Conservation (phyloP, 2,888 invertebrate species). For the Bimastos eiseni region DNA sequence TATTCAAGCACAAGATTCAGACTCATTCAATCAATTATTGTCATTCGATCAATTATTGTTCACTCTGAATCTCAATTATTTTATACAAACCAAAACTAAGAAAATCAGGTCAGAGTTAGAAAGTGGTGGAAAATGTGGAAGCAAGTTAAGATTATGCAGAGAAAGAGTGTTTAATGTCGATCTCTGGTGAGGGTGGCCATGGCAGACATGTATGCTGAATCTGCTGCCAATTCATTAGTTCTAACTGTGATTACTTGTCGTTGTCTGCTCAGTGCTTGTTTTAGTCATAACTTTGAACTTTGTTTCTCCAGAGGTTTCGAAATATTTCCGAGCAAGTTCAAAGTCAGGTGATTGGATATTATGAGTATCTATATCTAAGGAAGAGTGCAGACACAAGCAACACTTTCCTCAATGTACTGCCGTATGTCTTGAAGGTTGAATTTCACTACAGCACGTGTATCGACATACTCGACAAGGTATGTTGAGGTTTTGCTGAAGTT, state of each 20-base stretch:
- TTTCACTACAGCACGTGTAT: slow-evolving; percentile 37
- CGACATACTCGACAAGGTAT: slow-evolving; percentile 40
- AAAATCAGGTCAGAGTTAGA: not conserved
- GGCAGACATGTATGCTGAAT: not conserved
- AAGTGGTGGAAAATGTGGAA: not conserved
- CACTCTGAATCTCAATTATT: not conserved
- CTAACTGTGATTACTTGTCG: not conserved
- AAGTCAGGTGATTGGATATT: slow-evolving; percentile 38
- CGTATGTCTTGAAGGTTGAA: slow-evolving; percentile 41
- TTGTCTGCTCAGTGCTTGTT: not conserved
- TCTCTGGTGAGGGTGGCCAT: not conserved
- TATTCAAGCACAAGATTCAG: not conserved
- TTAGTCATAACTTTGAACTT: not conserved
- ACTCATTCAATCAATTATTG: no score
- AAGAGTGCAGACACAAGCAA: slow-evolving; percentile 38
- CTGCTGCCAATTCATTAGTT: not conserved
- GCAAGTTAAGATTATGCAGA: not conserved
- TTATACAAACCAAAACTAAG: not conserved
- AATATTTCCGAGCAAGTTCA: slow-evolving; percentile 32
- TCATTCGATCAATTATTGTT: no score
- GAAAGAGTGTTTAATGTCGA: not conserved
- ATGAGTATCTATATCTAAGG: slow-evolving; percentile 43
- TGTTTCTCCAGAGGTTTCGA: slow-evolving; percentile 35
- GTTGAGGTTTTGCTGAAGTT: not conserved
- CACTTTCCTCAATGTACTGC: slow-evolving; percentile 38